Conservation (phyloP, 1,140 invertebrate species). For the Megalonaias nervosa region DNA sequence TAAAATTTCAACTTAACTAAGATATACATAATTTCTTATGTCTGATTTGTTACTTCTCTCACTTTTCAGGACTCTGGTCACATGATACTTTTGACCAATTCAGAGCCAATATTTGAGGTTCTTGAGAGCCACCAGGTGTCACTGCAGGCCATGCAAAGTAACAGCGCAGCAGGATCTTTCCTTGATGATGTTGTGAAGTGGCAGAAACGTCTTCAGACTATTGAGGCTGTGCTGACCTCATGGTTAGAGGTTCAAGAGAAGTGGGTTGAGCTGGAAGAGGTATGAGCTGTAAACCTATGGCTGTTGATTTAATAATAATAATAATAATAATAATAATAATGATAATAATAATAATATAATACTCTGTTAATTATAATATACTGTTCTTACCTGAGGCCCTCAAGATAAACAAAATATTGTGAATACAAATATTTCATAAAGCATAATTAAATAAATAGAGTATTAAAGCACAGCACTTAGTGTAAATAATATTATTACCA, state of each 20-base stretch:
- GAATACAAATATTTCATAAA: no score
- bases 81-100: constrained; percentile 61
- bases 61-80: constrained; percentile 54
- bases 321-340: no score
- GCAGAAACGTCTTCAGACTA: constrained; percentile 70
- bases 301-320: no score
- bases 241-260: constrained; percentile 71
- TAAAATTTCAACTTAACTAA: not conserved
- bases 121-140: constrained; percentile 70
- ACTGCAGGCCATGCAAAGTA: constrained; percentile 68
- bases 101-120: constrained; percentile 69
- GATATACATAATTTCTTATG: not conserved
- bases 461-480: no score
- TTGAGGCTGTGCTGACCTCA: constrained; percentile 67
- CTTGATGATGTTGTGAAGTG: constrained; percentile 71
- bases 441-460: no score
- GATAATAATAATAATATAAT: no score
- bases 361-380: no score
- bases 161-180: constrained; percentile 69
- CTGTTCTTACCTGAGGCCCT: no score
- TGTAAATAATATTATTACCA: no score
- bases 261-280: constrained; percentile 70
- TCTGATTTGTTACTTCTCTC: constrained; percentile 1
- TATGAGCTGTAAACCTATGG: constrained; percentile 25
- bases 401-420: no score